Percentiles rank a stretch among this genome's conserved stretches.
Conservation (phyloP, 2,797 vertebrate species). For the Bradypus variegatus region DNA sequence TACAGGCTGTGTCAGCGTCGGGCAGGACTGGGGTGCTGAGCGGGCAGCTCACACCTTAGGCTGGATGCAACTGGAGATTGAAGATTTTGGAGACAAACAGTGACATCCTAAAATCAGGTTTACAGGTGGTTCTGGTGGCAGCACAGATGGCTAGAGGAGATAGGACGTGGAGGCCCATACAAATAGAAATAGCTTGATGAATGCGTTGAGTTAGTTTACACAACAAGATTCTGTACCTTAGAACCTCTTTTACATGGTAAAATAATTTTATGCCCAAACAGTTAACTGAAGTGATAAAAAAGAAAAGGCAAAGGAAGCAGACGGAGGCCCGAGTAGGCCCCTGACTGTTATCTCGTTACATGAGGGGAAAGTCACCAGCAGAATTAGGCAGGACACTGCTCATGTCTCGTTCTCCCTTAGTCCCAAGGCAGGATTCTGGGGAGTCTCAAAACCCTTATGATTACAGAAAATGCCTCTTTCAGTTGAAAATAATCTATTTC, state of each 20-base stretch:
- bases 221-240: neutral
- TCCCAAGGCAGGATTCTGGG: neutral
- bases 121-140: neutral
- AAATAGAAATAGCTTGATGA: neutral
- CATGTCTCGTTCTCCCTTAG: neutral
- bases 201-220: neutral
- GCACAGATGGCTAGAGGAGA: neutral
- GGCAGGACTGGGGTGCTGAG: neutral
- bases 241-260: neutral
- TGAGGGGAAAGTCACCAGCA: neutral
- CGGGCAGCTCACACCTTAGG: neutral
- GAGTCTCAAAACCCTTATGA: neutral
- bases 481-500: neutral
- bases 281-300: neutral
- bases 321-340: neutral
- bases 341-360: neutral
- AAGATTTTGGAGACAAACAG: neutral
- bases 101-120: neutral
- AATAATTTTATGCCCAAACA: neutral
- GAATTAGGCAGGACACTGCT: neutral
- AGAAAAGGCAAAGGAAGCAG: neutral
- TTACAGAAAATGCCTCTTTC: neutral
- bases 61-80: neutral
- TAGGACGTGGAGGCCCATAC: neutral
- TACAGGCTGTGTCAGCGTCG: neutral